Evolutionary conservation across 2,888 invertebrate species (phyloP), one percentile per base, ranked within the genome.

Genomic region (Vanessa cardui): DNA sequence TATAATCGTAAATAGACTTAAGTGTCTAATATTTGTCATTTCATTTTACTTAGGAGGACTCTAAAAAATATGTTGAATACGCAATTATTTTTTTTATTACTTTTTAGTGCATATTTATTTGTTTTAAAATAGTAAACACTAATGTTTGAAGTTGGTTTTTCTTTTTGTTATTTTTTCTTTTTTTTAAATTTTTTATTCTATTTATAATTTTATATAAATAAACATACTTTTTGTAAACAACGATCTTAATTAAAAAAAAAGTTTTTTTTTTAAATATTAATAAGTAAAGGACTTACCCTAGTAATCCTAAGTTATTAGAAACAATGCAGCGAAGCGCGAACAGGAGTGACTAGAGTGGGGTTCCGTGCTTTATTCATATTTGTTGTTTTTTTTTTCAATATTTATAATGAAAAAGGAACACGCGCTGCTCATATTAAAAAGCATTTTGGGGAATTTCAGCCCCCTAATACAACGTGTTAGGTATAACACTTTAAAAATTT

Each of bases 221-320:
- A 3, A 39, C 12, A 39, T 0, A 12, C 12, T 9, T 39, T 39
- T 12, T 39, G 0, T 12, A 39, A 39, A 39, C 12, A 12, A 39
- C 39, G 64, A 45, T 16, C 47, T 62, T 26, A 52, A 39, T 39
- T 66, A 59, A 69, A 69, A 69, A 72, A 69, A 64, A 65, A 68
- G 50, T 62, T 71, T 71, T 75, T 70, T 72, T 71, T 71, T 72
- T 66, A 56, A 63, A 70, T 67, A 74, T 73, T 74, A 69, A 70
- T 73, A 70, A 74, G 72, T 73, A 69, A 73, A 66, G 71, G 31
- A 65, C 66, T 67, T 67, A 64, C 70, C 66, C 72, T 66, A 63
- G 63, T 64, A 60, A 66, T 64, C 60, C 58, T 69, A 72, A 72
- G 68, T 73, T 70, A 72, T 70, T 69, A 68, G 58, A 67, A 65